A percentile compares a stretch with the other conserved stretches of the same genome.
Conservation (phyloP, 2,113 vertebrate genomes). For the Phrynosoma platyrhinos region DNA sequence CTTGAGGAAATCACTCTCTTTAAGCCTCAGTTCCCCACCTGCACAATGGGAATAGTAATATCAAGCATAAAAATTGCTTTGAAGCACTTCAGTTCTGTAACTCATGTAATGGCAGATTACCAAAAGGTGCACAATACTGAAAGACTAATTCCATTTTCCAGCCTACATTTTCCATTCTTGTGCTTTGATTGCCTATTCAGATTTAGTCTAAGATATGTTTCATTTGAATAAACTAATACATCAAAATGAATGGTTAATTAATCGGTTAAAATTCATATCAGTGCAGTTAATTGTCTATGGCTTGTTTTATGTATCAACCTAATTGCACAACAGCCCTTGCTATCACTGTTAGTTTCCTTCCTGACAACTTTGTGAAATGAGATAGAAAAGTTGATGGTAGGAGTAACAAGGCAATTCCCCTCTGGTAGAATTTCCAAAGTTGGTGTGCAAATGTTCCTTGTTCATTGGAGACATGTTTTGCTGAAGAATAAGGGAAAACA, state of each 20-base stretch:
- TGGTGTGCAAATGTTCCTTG: background rate
- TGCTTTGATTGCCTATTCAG: background rate
- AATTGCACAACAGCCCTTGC: background rate
- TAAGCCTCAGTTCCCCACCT: background rate
- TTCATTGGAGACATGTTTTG: background rate
- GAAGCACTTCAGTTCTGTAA: background rate
- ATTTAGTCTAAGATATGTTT: background rate
- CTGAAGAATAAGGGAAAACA: background rate
- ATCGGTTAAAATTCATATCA: background rate
- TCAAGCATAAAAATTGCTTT: background rate
- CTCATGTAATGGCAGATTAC: too few relatives aligned
- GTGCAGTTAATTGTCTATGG: background rate
- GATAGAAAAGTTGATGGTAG: background rate
- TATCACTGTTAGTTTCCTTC: background rate
- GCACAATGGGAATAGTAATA: background rate
- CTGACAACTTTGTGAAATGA: conserved; percentile 5
- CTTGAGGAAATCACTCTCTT: background rate
- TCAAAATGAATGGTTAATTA: background rate
- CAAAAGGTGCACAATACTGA: background rate
- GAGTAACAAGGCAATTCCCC: background rate
- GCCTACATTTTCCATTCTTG: background rate
- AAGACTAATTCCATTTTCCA: background rate
- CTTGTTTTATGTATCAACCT: background rate
- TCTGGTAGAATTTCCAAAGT: rapidly evolving
- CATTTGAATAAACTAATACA: background rate